Base-by-base conservation (phyloP, 1,140 invertebrate species). In the Solen grandis region DNA sequence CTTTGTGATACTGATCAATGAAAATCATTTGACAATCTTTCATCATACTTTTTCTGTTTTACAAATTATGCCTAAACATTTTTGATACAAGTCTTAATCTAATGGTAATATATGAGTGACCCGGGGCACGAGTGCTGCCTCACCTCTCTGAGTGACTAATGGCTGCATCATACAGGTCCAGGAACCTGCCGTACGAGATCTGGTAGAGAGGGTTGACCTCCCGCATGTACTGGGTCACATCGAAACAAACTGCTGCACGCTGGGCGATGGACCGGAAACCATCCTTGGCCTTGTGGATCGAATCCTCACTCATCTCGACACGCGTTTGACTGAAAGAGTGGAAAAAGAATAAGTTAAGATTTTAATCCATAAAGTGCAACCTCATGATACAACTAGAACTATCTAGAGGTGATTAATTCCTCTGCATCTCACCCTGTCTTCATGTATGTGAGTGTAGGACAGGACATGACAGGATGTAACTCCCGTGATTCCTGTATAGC, bases 111-210 rank as follows among this genome's bases (percentile, higher is more conserved):
- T n/a, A n/a, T n/a, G n/a, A n/a, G n/a, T n/a, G n/a, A n/a, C n/a
- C n/a, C n/a, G n/a, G n/a, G n/a, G n/a, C 41, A 46, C 19, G 19
- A 46, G 8, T 8, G 41, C 8, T 5, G 36, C 52, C 77, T 75
- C 84, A 92, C 91, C 90, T 89, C 72, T 92, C 91, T 60, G 90
- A 92, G 69, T 92, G 91, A 68, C 81, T 85, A 22, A 92, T 88
- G 38, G 90, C 88, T 31, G 88, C 74, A 79, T 92, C 86, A 75
- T 87, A 92, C 14, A 92, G 52, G 41, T 84, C 84, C 25, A 90
- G 27, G 78, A 90, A 92, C 81, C 89, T 85, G 54, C 77, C 83
- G 73, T 89, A 91, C 2, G 91, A 90, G 50, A 84, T 85, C 82
- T 90, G 88, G 75, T 92, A 92, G 2, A 91, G 59, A 22, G 88